Percentiles rank a stretch among this genome's conserved stretches.
Conservation (phyloP, 2,888 invertebrate genomes). For the Perithous albicinctus region DNA sequence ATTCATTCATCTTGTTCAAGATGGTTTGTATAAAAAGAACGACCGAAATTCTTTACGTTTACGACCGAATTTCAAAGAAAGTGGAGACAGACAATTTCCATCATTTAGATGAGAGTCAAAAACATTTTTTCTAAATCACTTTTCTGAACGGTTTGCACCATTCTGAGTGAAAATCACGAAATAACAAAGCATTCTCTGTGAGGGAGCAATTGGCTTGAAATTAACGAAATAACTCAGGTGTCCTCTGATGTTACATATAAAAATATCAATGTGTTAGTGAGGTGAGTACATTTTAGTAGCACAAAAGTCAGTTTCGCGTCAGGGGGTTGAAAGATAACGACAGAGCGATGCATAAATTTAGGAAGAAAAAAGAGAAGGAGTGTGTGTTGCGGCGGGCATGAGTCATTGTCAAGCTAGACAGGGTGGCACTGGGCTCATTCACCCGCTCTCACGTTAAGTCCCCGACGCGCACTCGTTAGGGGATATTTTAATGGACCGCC, state of each 20-base stretch:
- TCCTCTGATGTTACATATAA: background rate
- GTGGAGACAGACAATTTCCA: no score
- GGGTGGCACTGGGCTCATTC: conserved; percentile 68
- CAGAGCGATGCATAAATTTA: conserved; percentile 9
- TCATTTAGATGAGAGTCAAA: no score
- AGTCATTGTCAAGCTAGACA: conserved; percentile 79
- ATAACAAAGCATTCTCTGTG: no score
- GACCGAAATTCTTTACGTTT: no score
- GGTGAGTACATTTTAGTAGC: background rate
- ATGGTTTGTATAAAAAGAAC: no score
- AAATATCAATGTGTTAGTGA: background rate
- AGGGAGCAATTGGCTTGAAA: background rate
- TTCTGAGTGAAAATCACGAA: no score
- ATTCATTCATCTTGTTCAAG: no score
- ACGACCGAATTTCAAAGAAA: no score
- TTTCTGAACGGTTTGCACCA: no score
- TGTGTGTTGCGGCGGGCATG: conserved; percentile 70
- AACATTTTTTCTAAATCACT: no score
- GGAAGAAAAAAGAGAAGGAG: conserved; percentile 13
- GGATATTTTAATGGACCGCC: conserved; percentile 79
- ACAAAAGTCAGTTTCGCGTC: conserved; percentile 16
- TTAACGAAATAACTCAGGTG: background rate
- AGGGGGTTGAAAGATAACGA: background rate
- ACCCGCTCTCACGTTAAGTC: conserved; percentile 14
- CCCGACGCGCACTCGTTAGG: conserved; percentile 73